These are phyloP conservation scores for Acanthiza pusilla DNA, from an alignment of 2,797 vertebrate genomes.

Conservation along the genomic window DNA sequence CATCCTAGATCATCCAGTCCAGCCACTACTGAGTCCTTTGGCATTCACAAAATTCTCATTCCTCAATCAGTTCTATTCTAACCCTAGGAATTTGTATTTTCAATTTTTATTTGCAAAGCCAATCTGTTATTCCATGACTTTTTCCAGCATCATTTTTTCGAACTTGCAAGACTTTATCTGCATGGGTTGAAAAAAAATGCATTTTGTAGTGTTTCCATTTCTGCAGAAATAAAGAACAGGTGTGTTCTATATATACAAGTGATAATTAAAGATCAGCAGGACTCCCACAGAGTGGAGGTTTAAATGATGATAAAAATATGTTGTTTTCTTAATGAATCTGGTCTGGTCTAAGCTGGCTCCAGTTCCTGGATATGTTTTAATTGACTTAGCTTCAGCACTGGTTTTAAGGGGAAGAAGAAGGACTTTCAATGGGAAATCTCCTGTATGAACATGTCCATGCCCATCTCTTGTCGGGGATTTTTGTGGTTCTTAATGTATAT, in stretches of 20 bases:
- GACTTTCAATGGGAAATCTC: neutral
- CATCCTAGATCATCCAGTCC: neutral
- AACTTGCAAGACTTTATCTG: neutral
- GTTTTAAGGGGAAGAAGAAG: neutral
- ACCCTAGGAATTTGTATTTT: neutral
- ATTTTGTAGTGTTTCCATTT: neutral
- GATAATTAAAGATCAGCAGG: constrained; percentile 26
- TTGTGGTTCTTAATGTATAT: neutral
- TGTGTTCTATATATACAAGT: neutral
- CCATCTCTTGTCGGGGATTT: neutral
- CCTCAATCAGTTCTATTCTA: neutral
- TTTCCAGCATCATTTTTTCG: neutral
- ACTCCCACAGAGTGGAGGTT: neutral
- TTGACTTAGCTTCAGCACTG: neutral
- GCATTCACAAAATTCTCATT: neutral
- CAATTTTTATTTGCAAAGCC: neutral
- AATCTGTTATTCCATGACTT: neutral
- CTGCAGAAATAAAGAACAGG: neutral
- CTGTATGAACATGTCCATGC: neutral
- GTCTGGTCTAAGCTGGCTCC: neutral
- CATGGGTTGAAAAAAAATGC: neutral
- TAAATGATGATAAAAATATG: neutral
- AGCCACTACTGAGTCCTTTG: neutral
- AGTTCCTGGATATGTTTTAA: neutral
- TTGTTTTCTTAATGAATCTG: neutral